Conservation (phyloP, 2,888 invertebrate species). For the Tolmerus cingulatus region DNA sequence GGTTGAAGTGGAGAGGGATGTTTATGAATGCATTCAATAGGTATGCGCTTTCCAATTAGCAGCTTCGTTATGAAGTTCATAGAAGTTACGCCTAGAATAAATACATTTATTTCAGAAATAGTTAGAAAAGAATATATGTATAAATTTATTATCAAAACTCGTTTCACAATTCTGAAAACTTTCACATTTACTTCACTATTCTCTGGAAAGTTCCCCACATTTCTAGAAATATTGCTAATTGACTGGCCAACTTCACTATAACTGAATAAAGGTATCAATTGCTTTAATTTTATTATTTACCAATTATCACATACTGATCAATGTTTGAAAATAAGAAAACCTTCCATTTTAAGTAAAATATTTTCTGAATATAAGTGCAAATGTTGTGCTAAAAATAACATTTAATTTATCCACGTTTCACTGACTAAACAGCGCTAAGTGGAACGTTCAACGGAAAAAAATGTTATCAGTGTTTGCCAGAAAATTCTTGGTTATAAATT, state of each 20-base stretch:
- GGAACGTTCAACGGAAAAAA: background rate
- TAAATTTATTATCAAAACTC: background rate
- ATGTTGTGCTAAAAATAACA: background rate
- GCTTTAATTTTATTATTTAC: background rate
- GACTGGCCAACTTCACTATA: background rate
- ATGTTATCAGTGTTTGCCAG: background rate
- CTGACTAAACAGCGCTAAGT: background rate
- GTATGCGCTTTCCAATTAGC: background rate
- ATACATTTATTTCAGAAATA: background rate
- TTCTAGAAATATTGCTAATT: background rate
- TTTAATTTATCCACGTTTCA: background rate
- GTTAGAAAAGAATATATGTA: background rate
- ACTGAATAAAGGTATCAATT: background rate
- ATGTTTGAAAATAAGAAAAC: background rate
- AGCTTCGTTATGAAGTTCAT: background rate
- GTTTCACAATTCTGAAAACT: background rate
- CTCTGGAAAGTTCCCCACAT: background rate
- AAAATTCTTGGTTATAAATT: background rate
- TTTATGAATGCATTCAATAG: background rate
- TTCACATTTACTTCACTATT: background rate
- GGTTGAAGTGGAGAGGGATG: background rate
- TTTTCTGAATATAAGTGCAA: background rate
- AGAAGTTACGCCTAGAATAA: no score
- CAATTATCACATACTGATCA: background rate
- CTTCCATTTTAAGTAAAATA: background rate